Percentiles rank a stretch among this genome's conserved stretches.
phyloP scores from a whole-genome alignment of 2,113 vertebrate species.

The Pyxicephalus adspersus region DNA sequence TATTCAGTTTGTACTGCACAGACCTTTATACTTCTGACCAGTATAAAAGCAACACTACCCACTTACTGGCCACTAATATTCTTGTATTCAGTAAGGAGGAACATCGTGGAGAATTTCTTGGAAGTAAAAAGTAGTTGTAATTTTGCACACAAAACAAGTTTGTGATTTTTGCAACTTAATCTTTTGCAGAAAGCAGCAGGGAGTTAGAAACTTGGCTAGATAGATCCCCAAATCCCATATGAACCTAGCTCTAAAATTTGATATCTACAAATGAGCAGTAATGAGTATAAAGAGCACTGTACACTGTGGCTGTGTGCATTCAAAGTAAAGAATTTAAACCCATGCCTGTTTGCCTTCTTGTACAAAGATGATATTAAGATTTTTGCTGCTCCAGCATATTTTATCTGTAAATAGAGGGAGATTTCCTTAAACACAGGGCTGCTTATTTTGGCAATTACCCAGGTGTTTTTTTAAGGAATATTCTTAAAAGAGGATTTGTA shows the following conservation, averaged over 20 bases:
- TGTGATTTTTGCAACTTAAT: neutral
- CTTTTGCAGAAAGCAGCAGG: neutral
- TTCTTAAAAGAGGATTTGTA: constrained; percentile 11
- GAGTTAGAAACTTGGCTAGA: neutral
- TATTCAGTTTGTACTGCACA: no score
- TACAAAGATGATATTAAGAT: constrained; percentile 39
- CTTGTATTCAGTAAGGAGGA: no score
- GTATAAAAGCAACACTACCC: no score
- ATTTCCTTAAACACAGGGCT: constrained; percentile 6
- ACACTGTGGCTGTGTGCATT: neutral
- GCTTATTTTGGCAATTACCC: constrained; percentile 29
- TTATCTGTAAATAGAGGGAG: neutral
- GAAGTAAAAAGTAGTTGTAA: no score
- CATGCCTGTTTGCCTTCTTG: neutral
- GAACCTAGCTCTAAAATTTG: neutral
- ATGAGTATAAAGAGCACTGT: constrained; percentile 17
- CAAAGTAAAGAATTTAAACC: constrained; percentile 23
- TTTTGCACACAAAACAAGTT: no score
- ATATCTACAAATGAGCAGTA: neutral
- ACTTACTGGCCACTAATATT: no score
- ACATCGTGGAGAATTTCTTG: no score
- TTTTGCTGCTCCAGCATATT: constrained; percentile 17
- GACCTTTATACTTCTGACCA: no score
- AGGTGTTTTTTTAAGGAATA: neutral
- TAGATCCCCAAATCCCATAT: constrained; percentile 7